These are phyloP conservation scores for Hypercompe scribonia DNA, from an alignment of 2,888 invertebrate species.

Conservation along the genomic window DNA sequence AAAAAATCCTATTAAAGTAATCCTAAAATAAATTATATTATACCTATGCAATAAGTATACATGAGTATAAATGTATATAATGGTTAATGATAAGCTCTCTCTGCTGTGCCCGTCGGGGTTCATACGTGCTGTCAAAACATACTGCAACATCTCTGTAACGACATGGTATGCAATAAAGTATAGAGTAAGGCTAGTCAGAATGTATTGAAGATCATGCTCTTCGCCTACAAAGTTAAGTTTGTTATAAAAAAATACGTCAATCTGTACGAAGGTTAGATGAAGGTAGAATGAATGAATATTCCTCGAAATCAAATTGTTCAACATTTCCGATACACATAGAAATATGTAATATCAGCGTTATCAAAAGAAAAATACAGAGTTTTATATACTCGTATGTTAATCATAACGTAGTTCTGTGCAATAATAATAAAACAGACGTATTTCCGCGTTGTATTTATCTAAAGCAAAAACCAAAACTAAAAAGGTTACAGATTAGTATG, in stretches of 20 bases:
- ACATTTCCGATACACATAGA: neutral
- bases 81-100: too few relatives aligned
- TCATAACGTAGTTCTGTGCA: conserved; percentile 23
- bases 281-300: neutral
- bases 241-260: neutral
- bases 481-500: neutral
- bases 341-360: neutral
- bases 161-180: too few relatives aligned
- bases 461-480: neutral
- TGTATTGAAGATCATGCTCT: neutral
- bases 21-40: too few relatives aligned
- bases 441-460: neutral
- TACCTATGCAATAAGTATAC: too few relatives aligned
- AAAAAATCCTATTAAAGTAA: too few relatives aligned
- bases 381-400: conserved; percentile 29
- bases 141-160: too few relatives aligned
- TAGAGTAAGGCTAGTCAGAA: too few relatives aligned
- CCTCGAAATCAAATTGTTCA: neutral
- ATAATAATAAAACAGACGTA: conserved; percentile 13
- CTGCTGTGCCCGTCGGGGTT: too few relatives aligned
- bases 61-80: too few relatives aligned
- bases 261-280: neutral
- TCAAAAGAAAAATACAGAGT: conserved; percentile 16
- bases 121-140: too few relatives aligned
- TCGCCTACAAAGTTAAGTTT: neutral